phyloP scores from a whole-genome alignment of 2,797 vertebrate genomes.

The Gambelia wislizenii region DNA sequence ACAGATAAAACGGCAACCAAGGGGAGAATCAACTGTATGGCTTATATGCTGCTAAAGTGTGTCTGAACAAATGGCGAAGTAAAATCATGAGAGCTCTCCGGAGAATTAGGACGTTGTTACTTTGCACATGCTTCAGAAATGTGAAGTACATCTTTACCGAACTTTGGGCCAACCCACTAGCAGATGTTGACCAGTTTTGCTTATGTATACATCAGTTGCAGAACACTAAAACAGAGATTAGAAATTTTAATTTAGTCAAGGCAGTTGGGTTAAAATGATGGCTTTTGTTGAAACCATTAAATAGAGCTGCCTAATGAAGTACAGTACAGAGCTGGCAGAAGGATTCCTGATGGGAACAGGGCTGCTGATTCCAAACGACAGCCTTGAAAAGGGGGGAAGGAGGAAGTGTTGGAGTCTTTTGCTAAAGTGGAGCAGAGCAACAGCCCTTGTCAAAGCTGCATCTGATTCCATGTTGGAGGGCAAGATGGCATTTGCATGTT shows the following conservation, averaged over 20 bases:
- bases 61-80: constrained; percentile 87
- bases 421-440: constrained; percentile 58
- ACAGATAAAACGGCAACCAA: constrained; percentile 94
- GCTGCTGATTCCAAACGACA: constrained; percentile 78
- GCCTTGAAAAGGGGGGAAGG: constrained; percentile 72
- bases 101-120: constrained; percentile 87
- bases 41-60: constrained; percentile 87
- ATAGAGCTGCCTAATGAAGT: constrained; percentile 87
- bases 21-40: constrained; percentile 94
- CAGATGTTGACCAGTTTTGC: constrained; percentile 92
- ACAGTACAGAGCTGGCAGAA: constrained; percentile 82
- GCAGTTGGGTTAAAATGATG: constrained; percentile 90
- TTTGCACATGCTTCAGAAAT: constrained; percentile 91
- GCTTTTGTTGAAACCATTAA: constrained; percentile 87
- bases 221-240: constrained; percentile 88
- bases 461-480: constrained; percentile 68
- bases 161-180: constrained; percentile 87
- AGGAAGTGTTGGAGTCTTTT: constrained; percentile 71
- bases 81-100: constrained; percentile 85
- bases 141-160: constrained; percentile 86
- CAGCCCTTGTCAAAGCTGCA: constrained; percentile 54
- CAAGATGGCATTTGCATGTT: constrained; percentile 66
- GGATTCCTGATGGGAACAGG: constrained; percentile 74
- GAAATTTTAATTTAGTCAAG: constrained; percentile 89
- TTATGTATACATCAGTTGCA: constrained; percentile 87